Conservation (phyloP, 2,888 invertebrate genomes). For the Drosophila austrosaltans region DNA sequence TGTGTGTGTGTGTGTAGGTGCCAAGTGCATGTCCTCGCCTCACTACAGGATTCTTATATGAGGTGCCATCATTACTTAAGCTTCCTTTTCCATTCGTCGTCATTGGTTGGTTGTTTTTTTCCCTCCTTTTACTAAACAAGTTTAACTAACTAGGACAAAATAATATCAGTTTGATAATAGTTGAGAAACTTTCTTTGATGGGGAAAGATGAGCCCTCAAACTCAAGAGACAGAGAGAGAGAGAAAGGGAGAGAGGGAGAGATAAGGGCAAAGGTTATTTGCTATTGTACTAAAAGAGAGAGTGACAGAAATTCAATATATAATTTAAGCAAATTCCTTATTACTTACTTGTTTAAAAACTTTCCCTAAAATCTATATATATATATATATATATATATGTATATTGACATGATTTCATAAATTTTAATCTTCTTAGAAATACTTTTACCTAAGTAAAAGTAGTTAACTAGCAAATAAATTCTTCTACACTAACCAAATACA, state of each 20-base stretch:
- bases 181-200: constrained; percentile 1
- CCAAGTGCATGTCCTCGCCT: constrained; percentile 18
- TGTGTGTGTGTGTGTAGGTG: constrained; percentile 20
- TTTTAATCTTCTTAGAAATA: not conserved
- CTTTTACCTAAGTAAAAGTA: not conserved
- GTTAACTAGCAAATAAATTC: no score
- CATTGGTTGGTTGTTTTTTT: not conserved
- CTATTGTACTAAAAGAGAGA: not conserved
- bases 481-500: not conserved
- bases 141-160: constrained; percentile 8
- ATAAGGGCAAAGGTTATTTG: no score
- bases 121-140: constrained; percentile 1
- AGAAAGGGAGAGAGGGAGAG: not conserved
- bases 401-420: not conserved
- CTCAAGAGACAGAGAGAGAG: no score
- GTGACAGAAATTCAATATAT: not conserved
- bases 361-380: no score
- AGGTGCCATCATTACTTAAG: constrained; percentile 55
- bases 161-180: constrained; percentile 5
- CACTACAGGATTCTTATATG: constrained; percentile 34
- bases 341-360: not conserved
- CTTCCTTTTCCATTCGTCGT: constrained; percentile 35
- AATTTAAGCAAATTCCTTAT: not conserved
- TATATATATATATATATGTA: no score
- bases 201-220: not conserved